Base-by-base conservation (phyloP, 2,888 invertebrate species). In the Ormyrus thymus region DNA sequence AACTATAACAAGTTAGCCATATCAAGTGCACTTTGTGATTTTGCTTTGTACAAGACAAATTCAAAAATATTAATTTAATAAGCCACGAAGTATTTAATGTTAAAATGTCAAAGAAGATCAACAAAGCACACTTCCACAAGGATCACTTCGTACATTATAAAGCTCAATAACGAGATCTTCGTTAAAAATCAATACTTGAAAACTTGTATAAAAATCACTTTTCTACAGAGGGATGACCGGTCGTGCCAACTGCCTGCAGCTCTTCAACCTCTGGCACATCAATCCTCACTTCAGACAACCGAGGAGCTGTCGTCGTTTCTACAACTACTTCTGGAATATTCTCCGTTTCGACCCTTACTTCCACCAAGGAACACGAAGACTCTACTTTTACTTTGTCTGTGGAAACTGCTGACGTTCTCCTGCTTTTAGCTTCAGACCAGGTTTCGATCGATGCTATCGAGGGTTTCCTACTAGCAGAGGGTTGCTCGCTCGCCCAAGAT, bases 271-370 rank as follows among this genome's bases (percentile, higher is more conserved):
- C 69, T 2, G 78, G 73, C 13, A 78, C 56, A 50, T 74, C 73
- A 5, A 73, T 74, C 48, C 64, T 74, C 15, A 74, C 78, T 8
- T 78, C 73, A 45, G 56, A 15, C 11, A 11, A n/a, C 43, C 10
- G 29, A 11, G 45, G 53, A n/a, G 45, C 15, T 69, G 50, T 53
- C 13, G 45, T 46, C 1, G n/a, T 5, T 10, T 46, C 7, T 7
- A 53, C 51, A 7, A 11, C 51, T 45, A n/a, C 11, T 1, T 62
- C 62, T n/a, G 8, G 1, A 5, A 7, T 1, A 48, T n/a, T 10
- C 13, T 72, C 53, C 9, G 7, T 84, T 43, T 88, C 86, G 11
- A 86, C 82, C 55, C 82, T 85, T 0, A 84, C 81, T 76, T 86
- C 86, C 15, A 80, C 51, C 8, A 84, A 53, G 8, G 87, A 69